Evolutionary conservation across 2,888 invertebrate genomes (phyloP).

Genomic region (Oscheius onirici): DNA sequence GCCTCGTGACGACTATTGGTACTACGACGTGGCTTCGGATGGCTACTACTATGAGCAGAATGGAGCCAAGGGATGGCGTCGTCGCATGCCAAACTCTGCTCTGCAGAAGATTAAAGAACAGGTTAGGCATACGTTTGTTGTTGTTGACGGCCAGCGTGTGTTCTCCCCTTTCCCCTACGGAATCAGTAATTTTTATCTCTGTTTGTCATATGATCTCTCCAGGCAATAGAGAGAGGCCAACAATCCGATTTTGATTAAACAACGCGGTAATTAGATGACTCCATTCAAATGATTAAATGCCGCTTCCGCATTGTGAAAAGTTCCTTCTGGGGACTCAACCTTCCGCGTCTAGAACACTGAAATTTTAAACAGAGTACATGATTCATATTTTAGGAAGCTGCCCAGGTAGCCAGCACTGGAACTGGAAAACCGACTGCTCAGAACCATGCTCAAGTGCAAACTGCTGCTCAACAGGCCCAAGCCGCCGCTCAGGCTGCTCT

Average conservation of each 20-base stretch:
- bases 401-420: conserved; percentile 11
- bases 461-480: conserved; percentile 14
- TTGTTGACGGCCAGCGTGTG: conserved; percentile 6
- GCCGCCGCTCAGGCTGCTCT: conserved; percentile 51
- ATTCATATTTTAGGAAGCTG: conserved; percentile 22
- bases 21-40: conserved; percentile 67
- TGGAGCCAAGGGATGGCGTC: conserved; percentile 64
- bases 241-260: not conserved
- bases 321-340: too few relatives aligned
- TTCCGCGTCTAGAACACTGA: not conserved
- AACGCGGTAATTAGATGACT: too few relatives aligned
- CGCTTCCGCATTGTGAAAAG: too few relatives aligned
- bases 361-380: not conserved
- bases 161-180: not conserved
- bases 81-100: conserved; percentile 52
- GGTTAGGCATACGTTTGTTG: conserved; percentile 27
- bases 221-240: not conserved
- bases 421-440: conserved; percentile 16
- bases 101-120: conserved; percentile 49
- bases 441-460: too few relatives aligned
- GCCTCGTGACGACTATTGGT: conserved; percentile 39
- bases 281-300: too few relatives aligned
- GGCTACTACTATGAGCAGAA: conserved; percentile 71
- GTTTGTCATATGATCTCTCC: not conserved
- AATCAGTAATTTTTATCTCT: not conserved